Base-by-base conservation (phyloP, 2,797 vertebrate genomes). In the Enteromius unitaeniatus region DNA sequence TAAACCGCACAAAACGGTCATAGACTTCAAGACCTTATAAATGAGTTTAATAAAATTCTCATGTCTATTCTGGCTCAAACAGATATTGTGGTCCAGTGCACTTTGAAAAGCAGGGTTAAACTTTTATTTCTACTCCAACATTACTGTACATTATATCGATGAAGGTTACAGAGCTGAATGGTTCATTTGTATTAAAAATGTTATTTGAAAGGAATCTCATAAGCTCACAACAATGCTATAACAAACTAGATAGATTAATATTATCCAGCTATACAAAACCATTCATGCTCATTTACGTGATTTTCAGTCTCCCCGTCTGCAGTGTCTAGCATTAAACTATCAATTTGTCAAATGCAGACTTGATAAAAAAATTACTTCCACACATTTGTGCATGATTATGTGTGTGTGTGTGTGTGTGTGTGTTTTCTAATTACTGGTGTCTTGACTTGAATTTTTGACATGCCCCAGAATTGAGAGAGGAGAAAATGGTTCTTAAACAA, bases 31-130 rank as follows among this genome's bases (percentile, higher is more conserved):
- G 11, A 37, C 17, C 17, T 62, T 37, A 75, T 75, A 26, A 26
- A 64, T 68, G 23, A 40, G 37, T 68, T 77, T 83, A 51, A 82
- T 75, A 40, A 23, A 75, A 49, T 31, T 53, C 3, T 21, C 49
- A 37, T 26, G 28, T 28, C 55, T 34, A 28, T 53, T 23, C 31
- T n/a, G 17, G 3, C 58, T 23, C 7, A 37, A 47, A 7, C 23
- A 53, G 19, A 53, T 53, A 19, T 8, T 73, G 69, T n/a, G 26
- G 17, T 62, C 53, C 2, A 58, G 58, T 13, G n/a, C 60, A 82
- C 68, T 81, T 78, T n/a, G 47, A 78, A 26, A 45, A 77, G n/a
- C n/a, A 51, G 69, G 68, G 17, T 76, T 23, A 11, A 34, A 82
- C 53, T 31, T 42, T n/a, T 73, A 7, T 62, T 72, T 40, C 15